Conservation (phyloP, 1,140 invertebrate genomes). For the Lerema accius region DNA sequence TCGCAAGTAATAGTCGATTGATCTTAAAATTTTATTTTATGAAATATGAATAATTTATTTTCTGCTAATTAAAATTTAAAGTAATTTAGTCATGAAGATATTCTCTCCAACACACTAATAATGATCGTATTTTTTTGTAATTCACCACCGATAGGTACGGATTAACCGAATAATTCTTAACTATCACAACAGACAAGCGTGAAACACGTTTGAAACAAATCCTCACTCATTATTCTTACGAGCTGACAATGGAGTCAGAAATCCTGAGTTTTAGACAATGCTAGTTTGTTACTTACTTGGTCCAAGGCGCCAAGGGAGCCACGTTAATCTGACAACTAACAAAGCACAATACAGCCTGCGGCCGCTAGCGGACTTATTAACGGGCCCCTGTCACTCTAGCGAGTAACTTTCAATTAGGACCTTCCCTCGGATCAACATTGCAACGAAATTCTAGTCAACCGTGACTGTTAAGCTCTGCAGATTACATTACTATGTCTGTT, state of each 20-base stretch:
- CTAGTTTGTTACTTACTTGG: slow-evolving; percentile 60
- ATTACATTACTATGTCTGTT: slow-evolving; percentile 12
- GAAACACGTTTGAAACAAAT: slow-evolving; percentile 26
- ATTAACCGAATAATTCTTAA: neutral
- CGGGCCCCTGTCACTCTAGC: slow-evolving; percentile 65
- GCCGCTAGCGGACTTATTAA: slow-evolving; percentile 60
- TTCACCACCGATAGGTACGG: too few relatives aligned
- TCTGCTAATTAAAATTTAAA: too few relatives aligned
- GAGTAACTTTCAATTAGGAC: slow-evolving; percentile 72
- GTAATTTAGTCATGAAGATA: too few relatives aligned
- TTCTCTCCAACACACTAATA: too few relatives aligned
- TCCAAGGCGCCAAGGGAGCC: slow-evolving; percentile 58
- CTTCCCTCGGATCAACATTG: slow-evolving; percentile 39
- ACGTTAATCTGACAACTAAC: slow-evolving; percentile 74
- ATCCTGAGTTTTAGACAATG: slow-evolving; percentile 57
- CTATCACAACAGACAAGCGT: neutral
- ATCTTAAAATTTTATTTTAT: too few relatives aligned
- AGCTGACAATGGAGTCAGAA: slow-evolving; percentile 47
- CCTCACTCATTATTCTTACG: slow-evolving; percentile 37
- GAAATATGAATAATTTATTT: too few relatives aligned
- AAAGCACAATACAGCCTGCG: slow-evolving; percentile 59
- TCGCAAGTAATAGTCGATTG: too few relatives aligned
- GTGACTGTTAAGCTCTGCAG: slow-evolving; percentile 28
- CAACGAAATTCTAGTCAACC: slow-evolving; percentile 24
- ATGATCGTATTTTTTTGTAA: too few relatives aligned